These are phyloP conservation scores for Chloropsis hardwickii DNA, from an alignment of 2,113 vertebrate genomes.

Conservation along the genomic window DNA sequence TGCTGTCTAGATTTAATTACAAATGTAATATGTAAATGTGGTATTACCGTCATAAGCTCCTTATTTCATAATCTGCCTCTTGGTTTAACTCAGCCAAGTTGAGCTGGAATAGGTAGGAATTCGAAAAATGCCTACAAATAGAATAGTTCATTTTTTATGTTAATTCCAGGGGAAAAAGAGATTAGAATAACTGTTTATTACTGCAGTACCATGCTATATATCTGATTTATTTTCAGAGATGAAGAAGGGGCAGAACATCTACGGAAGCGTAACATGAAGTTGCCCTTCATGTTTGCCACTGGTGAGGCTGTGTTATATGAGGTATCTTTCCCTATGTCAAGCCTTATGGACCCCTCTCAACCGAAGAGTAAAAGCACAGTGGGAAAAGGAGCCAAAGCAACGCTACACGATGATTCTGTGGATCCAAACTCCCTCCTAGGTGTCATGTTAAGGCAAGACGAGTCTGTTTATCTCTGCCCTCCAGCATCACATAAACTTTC, in stretches of 20 bases:
- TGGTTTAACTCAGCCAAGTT: slow-evolving; percentile 9
- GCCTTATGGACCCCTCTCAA: slow-evolving; percentile 57
- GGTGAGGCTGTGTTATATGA: slow-evolving; percentile 85
- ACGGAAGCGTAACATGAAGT: slow-evolving; percentile 72
- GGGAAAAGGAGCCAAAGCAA: slow-evolving; percentile 49
- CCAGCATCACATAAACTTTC: slow-evolving; percentile 66
- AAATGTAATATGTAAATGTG: slow-evolving; percentile 29
- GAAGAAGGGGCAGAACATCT: slow-evolving; percentile 84
- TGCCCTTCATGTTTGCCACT: slow-evolving; percentile 83
- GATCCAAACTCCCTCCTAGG: slow-evolving; percentile 77
- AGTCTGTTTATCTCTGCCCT: slow-evolving; percentile 77
- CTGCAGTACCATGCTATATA: background rate
- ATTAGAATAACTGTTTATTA: background rate
- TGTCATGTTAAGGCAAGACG: slow-evolving; percentile 78
- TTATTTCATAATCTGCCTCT: slow-evolving; percentile 48
- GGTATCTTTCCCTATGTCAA: slow-evolving; percentile 43
- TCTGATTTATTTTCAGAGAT: slow-evolving; percentile 70
- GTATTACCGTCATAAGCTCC: slow-evolving; percentile 36
- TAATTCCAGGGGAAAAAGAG: background rate
- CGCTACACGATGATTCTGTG: slow-evolving; percentile 39
- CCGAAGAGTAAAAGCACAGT: slow-evolving; percentile 30
- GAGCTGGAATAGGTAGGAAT: slow-evolving; percentile 28
- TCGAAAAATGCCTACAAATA: slow-evolving; percentile 29
- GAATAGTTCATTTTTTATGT: background rate
- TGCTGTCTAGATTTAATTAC: slow-evolving; percentile 40